Conservation (phyloP, 1,140 invertebrate species). For the Marisa cornuarietis region DNA sequence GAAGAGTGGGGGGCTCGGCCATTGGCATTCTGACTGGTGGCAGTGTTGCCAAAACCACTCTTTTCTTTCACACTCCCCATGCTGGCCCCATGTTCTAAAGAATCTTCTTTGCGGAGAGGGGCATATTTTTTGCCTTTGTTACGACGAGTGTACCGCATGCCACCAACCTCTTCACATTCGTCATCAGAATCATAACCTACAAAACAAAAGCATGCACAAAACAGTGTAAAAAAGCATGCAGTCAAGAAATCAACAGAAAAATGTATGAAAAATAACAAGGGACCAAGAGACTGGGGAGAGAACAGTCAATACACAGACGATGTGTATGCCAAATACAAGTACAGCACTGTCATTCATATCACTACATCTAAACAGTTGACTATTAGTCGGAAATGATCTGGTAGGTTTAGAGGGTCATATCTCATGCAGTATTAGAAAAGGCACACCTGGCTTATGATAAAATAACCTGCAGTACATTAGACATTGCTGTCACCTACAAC, state of each 20-base stretch:
- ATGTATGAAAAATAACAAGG: not conserved
- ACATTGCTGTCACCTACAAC: not conserved
- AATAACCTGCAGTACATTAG: too few species aligned
- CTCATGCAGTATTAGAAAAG: too few species aligned
- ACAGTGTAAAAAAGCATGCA: constrained; percentile 34
- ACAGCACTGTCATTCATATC: too few species aligned
- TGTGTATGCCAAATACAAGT: too few species aligned
- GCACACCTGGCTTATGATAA: too few species aligned
- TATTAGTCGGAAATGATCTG: too few species aligned
- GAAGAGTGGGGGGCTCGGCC: not conserved
- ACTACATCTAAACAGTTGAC: too few species aligned
- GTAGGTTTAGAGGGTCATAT: too few species aligned
- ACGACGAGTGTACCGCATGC: constrained; percentile 51
- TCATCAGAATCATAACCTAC: constrained; percentile 64
- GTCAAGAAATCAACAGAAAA: constrained; percentile 8
- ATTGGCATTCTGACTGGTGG: constrained; percentile 18
- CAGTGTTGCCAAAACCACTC: constrained; percentile 21
- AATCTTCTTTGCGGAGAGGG: constrained; percentile 57
- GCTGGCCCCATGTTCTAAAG: constrained; percentile 43
- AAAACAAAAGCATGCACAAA: constrained; percentile 57
- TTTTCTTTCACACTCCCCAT: constrained; percentile 21
- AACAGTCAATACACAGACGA: too few species aligned
- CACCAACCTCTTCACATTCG: constrained; percentile 57
- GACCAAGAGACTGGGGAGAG: not conserved
- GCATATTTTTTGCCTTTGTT: constrained; percentile 63